phyloP scores from a whole-genome alignment of 1,140 invertebrate species.

The Rhagoletis pomonella region DNA sequence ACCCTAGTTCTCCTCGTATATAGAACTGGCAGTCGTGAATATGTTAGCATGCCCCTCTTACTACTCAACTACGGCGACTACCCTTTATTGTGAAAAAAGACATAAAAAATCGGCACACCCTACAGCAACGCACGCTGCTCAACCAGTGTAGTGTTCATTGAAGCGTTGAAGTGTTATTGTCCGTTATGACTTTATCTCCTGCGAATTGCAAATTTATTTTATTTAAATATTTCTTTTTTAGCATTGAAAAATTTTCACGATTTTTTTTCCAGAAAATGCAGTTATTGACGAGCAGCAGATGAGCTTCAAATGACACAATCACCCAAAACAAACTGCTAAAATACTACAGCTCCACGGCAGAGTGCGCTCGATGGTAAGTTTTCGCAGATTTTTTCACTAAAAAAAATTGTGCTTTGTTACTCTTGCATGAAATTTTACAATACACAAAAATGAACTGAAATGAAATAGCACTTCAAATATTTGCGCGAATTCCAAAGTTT shows the following conservation, averaged over 20 bases:
- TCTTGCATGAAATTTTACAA: neutral
- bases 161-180: constrained; percentile 40
- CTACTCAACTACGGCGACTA: too few relatives aligned
- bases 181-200: constrained; percentile 46
- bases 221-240: constrained; percentile 39
- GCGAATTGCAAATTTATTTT: constrained; percentile 50
- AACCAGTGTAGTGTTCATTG: constrained; percentile 21
- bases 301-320: neutral
- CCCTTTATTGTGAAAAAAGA: too few relatives aligned
- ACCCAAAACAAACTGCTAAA: neutral
- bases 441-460: neutral
- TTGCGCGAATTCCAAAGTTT: constrained; percentile 6
- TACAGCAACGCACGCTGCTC: neutral
- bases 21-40: too few relatives aligned
- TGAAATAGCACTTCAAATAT: constrained; percentile 31
- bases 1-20: too few relatives aligned
- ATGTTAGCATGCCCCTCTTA: too few relatives aligned
- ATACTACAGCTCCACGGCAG: neutral
- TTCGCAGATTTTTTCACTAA: neutral
- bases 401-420: neutral
- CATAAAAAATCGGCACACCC: neutral
- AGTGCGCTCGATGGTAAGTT: neutral
- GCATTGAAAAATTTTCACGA: neutral
- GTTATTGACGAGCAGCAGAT: constrained; percentile 33
- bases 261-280: neutral